Base-by-base conservation (phyloP, 2,797 vertebrate species). In the Pseudochirops corinnae region DNA sequence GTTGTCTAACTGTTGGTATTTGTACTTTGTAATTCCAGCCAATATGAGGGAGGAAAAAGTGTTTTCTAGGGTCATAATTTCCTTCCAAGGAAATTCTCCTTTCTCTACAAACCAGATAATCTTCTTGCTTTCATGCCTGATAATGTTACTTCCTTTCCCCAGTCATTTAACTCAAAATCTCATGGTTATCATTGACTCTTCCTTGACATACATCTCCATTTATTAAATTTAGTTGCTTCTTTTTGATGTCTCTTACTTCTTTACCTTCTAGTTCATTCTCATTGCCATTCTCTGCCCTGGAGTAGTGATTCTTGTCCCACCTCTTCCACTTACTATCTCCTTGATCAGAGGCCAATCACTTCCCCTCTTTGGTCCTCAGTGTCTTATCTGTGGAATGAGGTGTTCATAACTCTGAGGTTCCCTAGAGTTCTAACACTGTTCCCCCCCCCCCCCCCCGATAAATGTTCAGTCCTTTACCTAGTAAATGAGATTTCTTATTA, bases 281-380 rank as follows among this genome's bases (percentile, higher is more conserved):
- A 39, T 1, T 18, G 4, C 14, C 1, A 18, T 31, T 56, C 52
- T 94, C 1, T 9, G 7, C 50, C 90, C 55, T 55, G 50, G 92
- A 46, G 52, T 53, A 91, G 53, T 92, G 94, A 91, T 82, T 95
- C 62, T 92, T 93, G 92, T 56, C 56, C 93, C 29, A 55, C 14
- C 50, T 91, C 29, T 55, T 12, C 90, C 52, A 55, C 29, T 55
- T 91, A n/a, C 18, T 28, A 55, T 29, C n/a, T 14, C 14, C 7
- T 29, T 31, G 52, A 31, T 21, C 7, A 11, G 28, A 7, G 52
- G 5, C 2, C 0, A 91, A 33, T 31, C 52, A 5, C 11, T 90
- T 91, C 3, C 53, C 29, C 0, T 55, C 26, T 56, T 56, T 52
- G 28, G 26, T 11, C 90, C 33, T 90, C 52, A 55, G 3, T 90